These are phyloP conservation scores for Antheraea assamensis DNA, from an alignment of 2,888 invertebrate genomes.

Conservation along the genomic window DNA sequence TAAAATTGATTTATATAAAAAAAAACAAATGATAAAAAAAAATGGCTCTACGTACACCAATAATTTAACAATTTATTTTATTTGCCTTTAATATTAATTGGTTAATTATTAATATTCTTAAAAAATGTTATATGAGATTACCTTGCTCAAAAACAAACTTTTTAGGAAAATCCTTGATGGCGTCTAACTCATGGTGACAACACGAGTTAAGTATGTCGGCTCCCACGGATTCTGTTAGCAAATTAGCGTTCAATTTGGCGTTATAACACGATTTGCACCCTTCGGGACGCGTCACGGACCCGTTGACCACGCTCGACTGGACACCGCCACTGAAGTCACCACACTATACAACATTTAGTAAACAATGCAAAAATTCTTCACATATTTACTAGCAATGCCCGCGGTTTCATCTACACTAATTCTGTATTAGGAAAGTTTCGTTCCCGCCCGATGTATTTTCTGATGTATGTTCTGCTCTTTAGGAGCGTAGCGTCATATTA, in stretches of 20 bases:
- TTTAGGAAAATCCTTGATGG: not conserved
- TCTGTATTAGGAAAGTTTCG: no score
- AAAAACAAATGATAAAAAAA: not conserved
- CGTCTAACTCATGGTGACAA: constrained; percentile 32
- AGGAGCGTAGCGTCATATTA: no score
- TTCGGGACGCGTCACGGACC: constrained; percentile 28
- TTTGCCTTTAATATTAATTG: no score
- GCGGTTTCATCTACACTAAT: no score
- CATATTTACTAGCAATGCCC: not conserved
- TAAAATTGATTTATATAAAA: no score
- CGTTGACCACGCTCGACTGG: constrained; percentile 40
- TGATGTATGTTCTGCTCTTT: no score
- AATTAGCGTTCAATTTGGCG: constrained; percentile 75
- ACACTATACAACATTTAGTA: not conserved
- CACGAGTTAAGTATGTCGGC: constrained; percentile 37
- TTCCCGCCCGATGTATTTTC: no score
- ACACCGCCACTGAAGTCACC: not conserved
- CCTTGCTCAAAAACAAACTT: not conserved
- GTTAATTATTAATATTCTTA: no score
- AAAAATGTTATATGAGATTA: not conserved
- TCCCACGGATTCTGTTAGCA: constrained; percentile 67
- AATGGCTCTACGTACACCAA: no score
- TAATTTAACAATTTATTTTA: no score
- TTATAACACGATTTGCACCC: constrained; percentile 73
- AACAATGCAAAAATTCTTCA: not conserved